phyloP scores from a whole-genome alignment of 1,140 invertebrate species.

The Lineus longissimus region DNA sequence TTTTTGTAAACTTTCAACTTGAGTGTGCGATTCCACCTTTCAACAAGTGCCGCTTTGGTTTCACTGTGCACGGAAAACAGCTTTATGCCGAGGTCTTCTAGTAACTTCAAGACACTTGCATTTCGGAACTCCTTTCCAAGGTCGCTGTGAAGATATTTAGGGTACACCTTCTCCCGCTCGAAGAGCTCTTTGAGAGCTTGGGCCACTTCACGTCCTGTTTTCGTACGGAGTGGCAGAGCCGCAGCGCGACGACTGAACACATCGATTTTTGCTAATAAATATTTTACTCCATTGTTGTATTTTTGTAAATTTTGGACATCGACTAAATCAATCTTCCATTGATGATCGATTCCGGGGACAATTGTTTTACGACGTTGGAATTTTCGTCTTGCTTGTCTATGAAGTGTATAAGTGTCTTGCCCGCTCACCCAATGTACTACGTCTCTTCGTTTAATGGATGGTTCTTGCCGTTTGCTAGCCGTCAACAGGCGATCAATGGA shows the following conservation, averaged over 20 bases:
- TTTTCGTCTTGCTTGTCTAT: slow-evolving; percentile 13
- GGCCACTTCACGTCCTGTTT: slow-evolving; percentile 39
- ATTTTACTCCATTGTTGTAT: slow-evolving; percentile 51
- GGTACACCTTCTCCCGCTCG: background rate
- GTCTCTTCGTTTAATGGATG: too few species aligned
- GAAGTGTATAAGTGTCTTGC: slow-evolving; percentile 19
- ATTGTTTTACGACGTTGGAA: slow-evolving; percentile 11
- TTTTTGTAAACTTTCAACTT: slow-evolving; percentile 53
- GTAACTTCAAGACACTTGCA: slow-evolving; percentile 13
- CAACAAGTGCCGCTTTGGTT: slow-evolving; percentile 54
- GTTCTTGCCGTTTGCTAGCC: too few species aligned
- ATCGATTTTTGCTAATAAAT: slow-evolving; percentile 55
- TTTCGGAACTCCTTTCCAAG: slow-evolving; percentile 18
- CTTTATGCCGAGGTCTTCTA: slow-evolving; percentile 7
- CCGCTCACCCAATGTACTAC: too few species aligned
- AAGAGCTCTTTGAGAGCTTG: slow-evolving; percentile 33
- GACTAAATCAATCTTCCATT: slow-evolving; percentile 50
- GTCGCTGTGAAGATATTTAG: slow-evolving; percentile 9
- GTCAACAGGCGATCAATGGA: too few species aligned
- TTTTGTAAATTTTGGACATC: slow-evolving; percentile 35
- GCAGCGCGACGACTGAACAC: slow-evolving; percentile 54
- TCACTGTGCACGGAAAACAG: slow-evolving; percentile 30
- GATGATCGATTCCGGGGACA: slow-evolving; percentile 34
- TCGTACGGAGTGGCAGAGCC: slow-evolving; percentile 52
- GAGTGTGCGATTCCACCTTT: slow-evolving; percentile 55